Conservation (phyloP, 2,888 invertebrate species). For the Cetonia aurata region DNA sequence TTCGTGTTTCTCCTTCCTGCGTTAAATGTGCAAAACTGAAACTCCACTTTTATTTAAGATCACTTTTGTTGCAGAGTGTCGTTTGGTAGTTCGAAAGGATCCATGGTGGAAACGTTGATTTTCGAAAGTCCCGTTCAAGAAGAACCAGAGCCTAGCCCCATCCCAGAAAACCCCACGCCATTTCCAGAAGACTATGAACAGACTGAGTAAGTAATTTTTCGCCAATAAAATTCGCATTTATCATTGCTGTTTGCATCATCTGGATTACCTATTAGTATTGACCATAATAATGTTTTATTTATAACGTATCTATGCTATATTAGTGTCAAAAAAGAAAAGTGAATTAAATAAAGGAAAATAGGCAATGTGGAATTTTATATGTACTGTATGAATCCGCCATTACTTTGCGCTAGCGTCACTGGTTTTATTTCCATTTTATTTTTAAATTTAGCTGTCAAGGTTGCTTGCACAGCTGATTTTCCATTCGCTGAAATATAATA, state of each 20-base stretch:
- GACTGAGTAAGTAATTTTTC: constrained; percentile 68
- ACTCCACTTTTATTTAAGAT: not conserved
- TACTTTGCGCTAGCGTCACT: constrained; percentile 19
- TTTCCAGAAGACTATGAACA: constrained; percentile 67
- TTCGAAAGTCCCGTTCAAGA: constrained; percentile 89
- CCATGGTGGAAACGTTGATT: constrained; percentile 94
- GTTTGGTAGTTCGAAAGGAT: constrained; percentile 93
- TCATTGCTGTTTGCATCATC: too few species aligned
- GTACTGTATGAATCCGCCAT: not conserved
- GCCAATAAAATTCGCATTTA: too few species aligned
- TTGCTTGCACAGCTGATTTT: constrained; percentile 36
- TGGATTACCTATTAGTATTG: too few species aligned
- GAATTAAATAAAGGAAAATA: constrained; percentile 2
- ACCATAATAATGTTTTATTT: too few species aligned
- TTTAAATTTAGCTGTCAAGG: constrained; percentile 41
- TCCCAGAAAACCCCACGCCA: constrained; percentile 66
- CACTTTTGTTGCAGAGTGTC: constrained; percentile 77
- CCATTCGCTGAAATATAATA: constrained; percentile 17
- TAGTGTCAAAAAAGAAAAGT: not conserved
- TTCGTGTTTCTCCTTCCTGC: not conserved
- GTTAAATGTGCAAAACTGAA: not conserved
- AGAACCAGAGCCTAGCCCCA: constrained; percentile 80
- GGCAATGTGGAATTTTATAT: constrained; percentile 2
- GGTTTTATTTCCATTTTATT: constrained; percentile 33
- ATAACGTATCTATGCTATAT: too few species aligned